A percentile compares a stretch with the other conserved stretches of the same genome.
Evolutionary conservation across 2,113 vertebrate genomes (phyloP).

Genomic region (Myotis yumanensis): DNA sequence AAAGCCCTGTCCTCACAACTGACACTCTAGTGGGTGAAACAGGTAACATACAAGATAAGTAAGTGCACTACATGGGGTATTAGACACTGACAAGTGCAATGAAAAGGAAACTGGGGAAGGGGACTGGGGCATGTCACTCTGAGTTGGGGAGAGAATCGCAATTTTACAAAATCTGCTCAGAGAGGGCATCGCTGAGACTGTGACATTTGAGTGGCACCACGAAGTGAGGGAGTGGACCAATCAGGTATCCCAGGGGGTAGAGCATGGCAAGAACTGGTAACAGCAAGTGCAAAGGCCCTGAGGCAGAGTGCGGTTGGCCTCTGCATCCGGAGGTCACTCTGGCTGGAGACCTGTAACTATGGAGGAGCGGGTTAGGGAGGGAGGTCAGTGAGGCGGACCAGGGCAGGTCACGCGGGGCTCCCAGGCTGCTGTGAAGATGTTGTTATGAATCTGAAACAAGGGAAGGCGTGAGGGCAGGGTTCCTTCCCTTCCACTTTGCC

Average conservation of each 20-base stretch:
- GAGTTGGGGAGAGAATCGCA: not conserved
- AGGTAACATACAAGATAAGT: not conserved
- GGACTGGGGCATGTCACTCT: not conserved
- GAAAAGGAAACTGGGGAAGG: not conserved
- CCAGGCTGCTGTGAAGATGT: not conserved
- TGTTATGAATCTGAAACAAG: not conserved
- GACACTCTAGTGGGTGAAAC: not conserved
- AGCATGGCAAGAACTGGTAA: not conserved
- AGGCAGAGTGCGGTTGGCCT: not conserved
- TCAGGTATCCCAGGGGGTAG: not conserved
- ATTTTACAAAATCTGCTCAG: not conserved
- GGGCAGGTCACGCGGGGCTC: not conserved
- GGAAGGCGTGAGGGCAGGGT: not conserved
- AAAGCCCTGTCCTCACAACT: not conserved
- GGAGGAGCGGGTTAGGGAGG: not conserved
- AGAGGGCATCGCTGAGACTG: not conserved
- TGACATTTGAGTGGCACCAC: not conserved
- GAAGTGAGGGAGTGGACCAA: not conserved
- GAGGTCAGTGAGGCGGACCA: not conserved
- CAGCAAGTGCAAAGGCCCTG: not conserved
- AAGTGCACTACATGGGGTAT: not conserved
- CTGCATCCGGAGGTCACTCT: not conserved
- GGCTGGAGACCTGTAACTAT: not conserved
- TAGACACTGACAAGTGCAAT: not conserved
- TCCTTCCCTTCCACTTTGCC: not conserved